A percentile compares a stretch with the other conserved stretches of the same genome.
Conservation (phyloP, 2,888 invertebrate species). For the Harpalus rufipes region DNA sequence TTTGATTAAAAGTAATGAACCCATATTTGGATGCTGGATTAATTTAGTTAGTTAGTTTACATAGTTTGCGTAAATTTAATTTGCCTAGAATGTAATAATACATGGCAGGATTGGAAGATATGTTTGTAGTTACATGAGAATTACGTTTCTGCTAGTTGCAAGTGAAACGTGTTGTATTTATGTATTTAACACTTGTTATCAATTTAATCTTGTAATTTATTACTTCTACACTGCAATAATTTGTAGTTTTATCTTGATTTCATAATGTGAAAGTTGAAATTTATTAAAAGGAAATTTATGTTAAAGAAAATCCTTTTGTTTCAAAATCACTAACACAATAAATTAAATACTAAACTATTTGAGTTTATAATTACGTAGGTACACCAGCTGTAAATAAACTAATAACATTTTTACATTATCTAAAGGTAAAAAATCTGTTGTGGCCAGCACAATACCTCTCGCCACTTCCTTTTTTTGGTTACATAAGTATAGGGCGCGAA, state of each 20-base stretch:
- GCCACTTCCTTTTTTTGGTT: too few relatives aligned
- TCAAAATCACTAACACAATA: too few relatives aligned
- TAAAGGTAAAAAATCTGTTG: too few relatives aligned
- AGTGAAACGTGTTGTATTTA: neutral
- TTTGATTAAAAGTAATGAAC: conserved; percentile 42
- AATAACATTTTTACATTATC: too few relatives aligned
- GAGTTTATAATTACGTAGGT: too few relatives aligned
- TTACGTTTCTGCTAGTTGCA: neutral
- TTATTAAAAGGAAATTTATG: conserved; percentile 2
- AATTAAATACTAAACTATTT: too few relatives aligned
- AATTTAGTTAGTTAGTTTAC: conserved; percentile 43
- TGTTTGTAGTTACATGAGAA: neutral
- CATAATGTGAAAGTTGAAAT: conserved; percentile 19
- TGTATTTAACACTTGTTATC: conserved; percentile 4
- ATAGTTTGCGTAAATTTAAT: conserved; percentile 18
- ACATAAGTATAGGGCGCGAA: too few relatives aligned
- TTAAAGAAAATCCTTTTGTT: neutral
- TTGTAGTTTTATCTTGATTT: conserved; percentile 8
- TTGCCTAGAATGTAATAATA: conserved; percentile 4
- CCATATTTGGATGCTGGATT: conserved; percentile 35
- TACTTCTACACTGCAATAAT: conserved; percentile 14
- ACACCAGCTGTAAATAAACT: too few relatives aligned
- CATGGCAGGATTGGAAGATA: neutral
- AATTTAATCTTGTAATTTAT: conserved; percentile 35
- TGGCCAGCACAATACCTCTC: too few relatives aligned